Evolutionary conservation across 2,797 vertebrate species (phyloP).

Genomic region (Gallinago nigripennis): DNA sequence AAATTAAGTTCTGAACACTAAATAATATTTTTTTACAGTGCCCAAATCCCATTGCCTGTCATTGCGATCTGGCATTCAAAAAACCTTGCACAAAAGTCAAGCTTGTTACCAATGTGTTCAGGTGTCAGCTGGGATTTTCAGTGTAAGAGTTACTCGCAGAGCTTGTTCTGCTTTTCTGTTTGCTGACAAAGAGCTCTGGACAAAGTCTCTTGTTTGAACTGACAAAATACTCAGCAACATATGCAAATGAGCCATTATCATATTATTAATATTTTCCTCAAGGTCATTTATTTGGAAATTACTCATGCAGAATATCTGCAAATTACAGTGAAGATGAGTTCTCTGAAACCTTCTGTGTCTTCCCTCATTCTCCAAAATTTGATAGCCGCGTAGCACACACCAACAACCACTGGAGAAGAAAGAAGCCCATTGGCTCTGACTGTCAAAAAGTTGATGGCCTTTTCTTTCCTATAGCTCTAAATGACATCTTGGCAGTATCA

Average conservation of each 20-base stretch:
- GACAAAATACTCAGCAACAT: background rate
- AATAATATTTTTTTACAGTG: background rate
- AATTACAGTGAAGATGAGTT: background rate
- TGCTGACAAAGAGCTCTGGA: conserved; percentile 9
- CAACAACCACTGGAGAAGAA: background rate
- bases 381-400: background rate
- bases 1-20: background rate
- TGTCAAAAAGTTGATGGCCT: background rate
- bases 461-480: background rate
- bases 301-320: background rate
- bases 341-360: background rate
- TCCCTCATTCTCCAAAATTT: background rate
- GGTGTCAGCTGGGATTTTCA: background rate
- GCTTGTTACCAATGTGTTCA: background rate
- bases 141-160: background rate
- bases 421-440: background rate
- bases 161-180: background rate
- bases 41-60: background rate
- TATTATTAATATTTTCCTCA: conserved; percentile 33
- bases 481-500: background rate
- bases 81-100: background rate
- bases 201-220: conserved; percentile 4
- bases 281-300: conserved; percentile 17
- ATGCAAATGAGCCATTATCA: conserved; percentile 18
- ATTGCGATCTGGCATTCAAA: background rate